These are phyloP conservation scores for Idaea straminata DNA, from an alignment of 2,888 invertebrate genomes.

Conservation along the genomic window DNA sequence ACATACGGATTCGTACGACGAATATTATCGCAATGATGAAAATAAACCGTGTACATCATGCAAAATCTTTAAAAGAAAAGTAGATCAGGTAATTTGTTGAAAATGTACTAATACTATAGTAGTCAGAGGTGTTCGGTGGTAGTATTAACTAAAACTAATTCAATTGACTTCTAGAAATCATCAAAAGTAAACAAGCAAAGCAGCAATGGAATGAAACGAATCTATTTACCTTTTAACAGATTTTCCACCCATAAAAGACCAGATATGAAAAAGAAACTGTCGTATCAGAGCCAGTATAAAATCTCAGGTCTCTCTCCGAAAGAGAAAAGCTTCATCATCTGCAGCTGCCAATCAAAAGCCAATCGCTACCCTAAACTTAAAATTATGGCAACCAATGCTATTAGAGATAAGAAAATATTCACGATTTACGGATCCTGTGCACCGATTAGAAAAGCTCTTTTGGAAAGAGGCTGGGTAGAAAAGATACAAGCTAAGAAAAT, in stretches of 20 bases:
- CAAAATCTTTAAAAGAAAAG: slow-evolving; percentile 8
- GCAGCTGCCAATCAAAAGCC: slow-evolving; percentile 52
- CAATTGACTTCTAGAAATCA: slow-evolving; percentile 10
- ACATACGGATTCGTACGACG: background rate
- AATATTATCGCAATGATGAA: slow-evolving; percentile 7
- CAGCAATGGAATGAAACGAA: slow-evolving; percentile 31
- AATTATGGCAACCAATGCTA: slow-evolving; percentile 69
- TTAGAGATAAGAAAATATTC: slow-evolving; percentile 75
- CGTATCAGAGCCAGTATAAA: slow-evolving; percentile 28
- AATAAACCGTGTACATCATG: slow-evolving; percentile 12
- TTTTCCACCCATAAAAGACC: slow-evolving; percentile 28
- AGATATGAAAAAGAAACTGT: slow-evolving; percentile 22
- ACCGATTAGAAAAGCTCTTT: slow-evolving; percentile 79
- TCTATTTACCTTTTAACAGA: slow-evolving; percentile 41
- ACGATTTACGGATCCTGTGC: slow-evolving; percentile 75
- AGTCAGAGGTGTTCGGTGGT: background rate
- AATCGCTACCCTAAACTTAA: slow-evolving; percentile 57
- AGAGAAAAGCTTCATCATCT: slow-evolving; percentile 60
- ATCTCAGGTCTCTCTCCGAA: slow-evolving; percentile 54
- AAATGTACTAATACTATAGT: no score
- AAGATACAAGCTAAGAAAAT: slow-evolving; percentile 75
- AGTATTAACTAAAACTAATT: background rate
- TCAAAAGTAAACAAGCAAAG: background rate
- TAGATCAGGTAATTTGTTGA: background rate
- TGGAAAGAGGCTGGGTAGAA: slow-evolving; percentile 86